Evolutionary conservation across 2,888 invertebrate species (phyloP), one percentile per base, ranked within the genome.

Genomic region (Elaeidobius kamerunicus): DNA sequence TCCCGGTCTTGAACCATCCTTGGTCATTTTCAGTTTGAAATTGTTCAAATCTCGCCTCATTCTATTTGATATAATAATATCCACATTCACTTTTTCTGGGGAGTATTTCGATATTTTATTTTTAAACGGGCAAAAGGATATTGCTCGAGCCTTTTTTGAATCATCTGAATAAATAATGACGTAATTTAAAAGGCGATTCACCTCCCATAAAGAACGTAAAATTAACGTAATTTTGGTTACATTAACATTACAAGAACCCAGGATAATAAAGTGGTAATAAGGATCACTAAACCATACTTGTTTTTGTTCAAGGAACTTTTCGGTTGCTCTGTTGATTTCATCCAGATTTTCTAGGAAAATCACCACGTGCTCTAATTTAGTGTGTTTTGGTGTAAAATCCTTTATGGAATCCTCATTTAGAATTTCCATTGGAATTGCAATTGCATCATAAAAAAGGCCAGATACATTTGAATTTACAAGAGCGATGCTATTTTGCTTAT

Each of bases 391-490:
- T 36, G 9, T 23, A 34, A 19, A 19, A 17, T 39, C 34, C 23
- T 41, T 18, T 17, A 38, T 34, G 2, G 23, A 19, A 3, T 15
- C 35, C 9, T 27, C 45, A 34, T 52, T 52, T 3, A 52, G 35
- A 17, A 52, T 45, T 34, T 40, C 17, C 14, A 52, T 18, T 11
- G 36, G 14, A n/a, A n/a, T n/a, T n/a, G n/a, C n/a, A n/a, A n/a
- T n/a, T n/a, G n/a, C n/a, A n/a, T n/a, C n/a, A n/a, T n/a, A n/a
- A 9, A 15, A 11, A 16, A n/a, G 18, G 5, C 32, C 38, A n/a
- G 49, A 39, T n/a, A 20, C 30, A 28, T 52, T 12, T 3, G 52
- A 36, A 15, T 52, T 52, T 17, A 52, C 40, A 23, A 52, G 15
- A 11, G 23, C 45, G 6, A 45, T 36, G 19, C 36, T 14, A n/a